A percentile compares a stretch with the other conserved stretches of the same genome.
Evolutionary conservation across 1,140 invertebrate species (phyloP).

Genomic region (Anoplophora glabripennis): DNA sequence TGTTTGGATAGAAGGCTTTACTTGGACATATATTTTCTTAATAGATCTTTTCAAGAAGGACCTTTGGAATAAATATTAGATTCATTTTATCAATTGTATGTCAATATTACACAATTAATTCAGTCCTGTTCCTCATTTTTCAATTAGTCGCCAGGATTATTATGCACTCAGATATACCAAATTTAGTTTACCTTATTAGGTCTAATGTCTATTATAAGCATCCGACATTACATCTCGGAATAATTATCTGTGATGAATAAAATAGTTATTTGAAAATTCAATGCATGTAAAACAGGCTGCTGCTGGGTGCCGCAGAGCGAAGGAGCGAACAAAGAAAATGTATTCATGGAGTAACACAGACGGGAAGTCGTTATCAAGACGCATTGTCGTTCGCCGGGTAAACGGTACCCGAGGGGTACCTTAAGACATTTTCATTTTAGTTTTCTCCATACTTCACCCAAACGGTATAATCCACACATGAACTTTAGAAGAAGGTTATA

Average conservation of each 20-base stretch:
- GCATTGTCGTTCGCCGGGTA: slow-evolving; percentile 42
- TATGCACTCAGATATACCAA: too few species aligned
- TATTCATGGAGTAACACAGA: slow-evolving; percentile 45
- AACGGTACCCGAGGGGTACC: slow-evolving; percentile 40
- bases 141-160: too few species aligned
- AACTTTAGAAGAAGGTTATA: slow-evolving; percentile 19
- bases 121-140: too few species aligned
- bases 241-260: not conserved
- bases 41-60: too few species aligned
- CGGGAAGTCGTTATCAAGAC: slow-evolving; percentile 45
- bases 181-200: too few species aligned
- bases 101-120: too few species aligned
- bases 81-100: too few species aligned
- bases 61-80: too few species aligned
- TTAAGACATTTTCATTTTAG: slow-evolving; percentile 47
- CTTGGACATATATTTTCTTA: too few species aligned
- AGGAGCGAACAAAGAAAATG: slow-evolving; percentile 43
- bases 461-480: slow-evolving; percentile 26
- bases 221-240: too few species aligned
- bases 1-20: too few species aligned
- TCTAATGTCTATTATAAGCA: too few species aligned
- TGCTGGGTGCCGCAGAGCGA: slow-evolving; percentile 11
- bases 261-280: slow-evolving; percentile 29
- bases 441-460: slow-evolving; percentile 37
- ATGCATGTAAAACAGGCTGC: slow-evolving; percentile 44